Percentiles rank a stretch among this genome's conserved stretches.
These are phyloP conservation scores for Tuta absoluta DNA, from an alignment of 2,888 invertebrate genomes.

Conservation along the genomic window DNA sequence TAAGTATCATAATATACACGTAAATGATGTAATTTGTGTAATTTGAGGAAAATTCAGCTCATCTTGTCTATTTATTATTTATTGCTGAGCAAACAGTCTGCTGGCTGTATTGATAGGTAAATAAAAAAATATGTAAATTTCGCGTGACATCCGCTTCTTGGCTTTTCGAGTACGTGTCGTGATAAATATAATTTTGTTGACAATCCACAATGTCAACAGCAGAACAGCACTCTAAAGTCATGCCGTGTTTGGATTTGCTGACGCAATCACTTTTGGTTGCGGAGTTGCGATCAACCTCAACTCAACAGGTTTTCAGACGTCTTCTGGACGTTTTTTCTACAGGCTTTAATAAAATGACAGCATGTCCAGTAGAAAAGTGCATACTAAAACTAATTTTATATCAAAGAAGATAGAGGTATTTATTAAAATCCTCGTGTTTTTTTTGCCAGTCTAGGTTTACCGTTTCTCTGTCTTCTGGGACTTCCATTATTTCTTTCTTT, in stretches of 20 bases:
- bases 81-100: constrained; percentile 5
- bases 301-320: constrained; percentile 14
- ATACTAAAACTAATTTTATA: no score
- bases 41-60: neutral
- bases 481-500: no score
- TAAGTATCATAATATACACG: no score
- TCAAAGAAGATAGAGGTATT: no score
- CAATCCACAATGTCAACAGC: constrained; percentile 18
- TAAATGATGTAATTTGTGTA: neutral
- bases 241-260: constrained; percentile 19
- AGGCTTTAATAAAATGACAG: no score
- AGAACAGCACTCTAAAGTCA: constrained; percentile 18
- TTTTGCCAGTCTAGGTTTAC: no score
- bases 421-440: no score
- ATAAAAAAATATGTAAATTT: constrained; percentile 29
- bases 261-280: constrained; percentile 24
- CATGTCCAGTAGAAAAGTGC: no score
- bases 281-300: neutral
- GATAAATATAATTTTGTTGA: constrained; percentile 25
- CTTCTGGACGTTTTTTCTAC: neutral
- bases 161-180: constrained; percentile 20
- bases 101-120: neutral
- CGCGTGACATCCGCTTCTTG: constrained; percentile 23
- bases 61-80: constrained; percentile 5
- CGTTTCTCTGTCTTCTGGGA: no score